Conservation (phyloP, 2,113 vertebrate species). For the Bos indicus region DNA sequence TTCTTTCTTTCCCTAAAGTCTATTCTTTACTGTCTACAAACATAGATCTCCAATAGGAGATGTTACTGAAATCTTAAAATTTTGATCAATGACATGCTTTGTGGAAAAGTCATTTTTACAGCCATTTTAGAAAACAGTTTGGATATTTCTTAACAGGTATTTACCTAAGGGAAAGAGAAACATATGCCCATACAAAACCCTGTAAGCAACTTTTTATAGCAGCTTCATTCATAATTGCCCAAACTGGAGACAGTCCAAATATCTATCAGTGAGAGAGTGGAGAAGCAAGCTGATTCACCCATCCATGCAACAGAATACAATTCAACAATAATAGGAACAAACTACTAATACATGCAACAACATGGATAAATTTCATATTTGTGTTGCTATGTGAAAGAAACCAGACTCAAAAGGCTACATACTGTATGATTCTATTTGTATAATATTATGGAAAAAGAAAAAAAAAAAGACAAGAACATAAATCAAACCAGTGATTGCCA, state of each 20-base stretch:
- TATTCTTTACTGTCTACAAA: slow-evolving; percentile 2
- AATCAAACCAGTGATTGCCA: not conserved
- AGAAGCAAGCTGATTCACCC: not conserved
- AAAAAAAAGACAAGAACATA: not conserved
- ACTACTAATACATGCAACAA: not conserved
- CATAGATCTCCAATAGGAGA: not conserved
- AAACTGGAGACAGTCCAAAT: not conserved
- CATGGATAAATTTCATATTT: not conserved
- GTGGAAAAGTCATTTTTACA: not conserved
- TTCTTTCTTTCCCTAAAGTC: not conserved
- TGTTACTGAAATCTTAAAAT: not conserved
- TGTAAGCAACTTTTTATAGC: not conserved
- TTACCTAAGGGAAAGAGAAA: not conserved
- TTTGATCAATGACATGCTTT: not conserved
- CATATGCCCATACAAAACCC: not conserved
- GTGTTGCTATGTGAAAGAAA: slow-evolving; percentile 8
- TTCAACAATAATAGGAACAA: not conserved
- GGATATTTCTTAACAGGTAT: not conserved
- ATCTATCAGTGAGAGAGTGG: not conserved
- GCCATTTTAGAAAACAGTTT: not conserved
- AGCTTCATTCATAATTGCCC: not conserved
- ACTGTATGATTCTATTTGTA: not conserved
- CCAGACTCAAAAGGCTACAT: not conserved
- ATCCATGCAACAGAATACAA: not conserved
- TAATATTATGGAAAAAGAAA: not conserved